phyloP scores from a whole-genome alignment of 2,888 invertebrate genomes.

The Noctua comes region DNA sequence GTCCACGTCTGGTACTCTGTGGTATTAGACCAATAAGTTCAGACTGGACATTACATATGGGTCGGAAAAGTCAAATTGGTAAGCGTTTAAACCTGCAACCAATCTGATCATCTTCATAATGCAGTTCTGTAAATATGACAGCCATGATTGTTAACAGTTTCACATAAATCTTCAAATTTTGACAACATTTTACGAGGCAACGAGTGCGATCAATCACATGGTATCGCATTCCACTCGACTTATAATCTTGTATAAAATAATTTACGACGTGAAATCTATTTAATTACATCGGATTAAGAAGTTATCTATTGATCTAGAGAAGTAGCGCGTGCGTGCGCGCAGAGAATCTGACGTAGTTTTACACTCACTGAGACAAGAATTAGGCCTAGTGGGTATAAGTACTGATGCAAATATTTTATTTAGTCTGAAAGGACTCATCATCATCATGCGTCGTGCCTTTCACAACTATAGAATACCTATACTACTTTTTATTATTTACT shows the following conservation, averaged over 20 bases:
- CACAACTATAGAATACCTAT: no score
- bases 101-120: background rate
- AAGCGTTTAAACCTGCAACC: background rate
- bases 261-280: conserved; percentile 43
- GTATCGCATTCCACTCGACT: conserved; percentile 23
- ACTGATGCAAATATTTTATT: background rate
- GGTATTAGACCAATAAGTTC: no score
- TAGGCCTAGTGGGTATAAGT: background rate
- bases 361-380: background rate
- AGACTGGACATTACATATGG: no score
- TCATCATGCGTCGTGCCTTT: no score
- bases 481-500: no score
- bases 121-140: background rate
- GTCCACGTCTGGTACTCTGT: no score
- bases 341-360: background rate
- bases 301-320: conserved; percentile 19
- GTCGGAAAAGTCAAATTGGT: background rate
- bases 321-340: conserved; percentile 23
- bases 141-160: background rate
- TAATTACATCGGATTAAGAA: conserved; percentile 26
- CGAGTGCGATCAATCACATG: conserved; percentile 14
- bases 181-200: background rate
- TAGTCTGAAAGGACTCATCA: background rate
- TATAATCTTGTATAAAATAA: conserved; percentile 30
- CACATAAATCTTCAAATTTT: background rate